A percentile compares a stretch with the other conserved stretches of the same genome.
phyloP scores from a whole-genome alignment of 2,113 vertebrate genomes.

The Typhlomys cinereus region DNA sequence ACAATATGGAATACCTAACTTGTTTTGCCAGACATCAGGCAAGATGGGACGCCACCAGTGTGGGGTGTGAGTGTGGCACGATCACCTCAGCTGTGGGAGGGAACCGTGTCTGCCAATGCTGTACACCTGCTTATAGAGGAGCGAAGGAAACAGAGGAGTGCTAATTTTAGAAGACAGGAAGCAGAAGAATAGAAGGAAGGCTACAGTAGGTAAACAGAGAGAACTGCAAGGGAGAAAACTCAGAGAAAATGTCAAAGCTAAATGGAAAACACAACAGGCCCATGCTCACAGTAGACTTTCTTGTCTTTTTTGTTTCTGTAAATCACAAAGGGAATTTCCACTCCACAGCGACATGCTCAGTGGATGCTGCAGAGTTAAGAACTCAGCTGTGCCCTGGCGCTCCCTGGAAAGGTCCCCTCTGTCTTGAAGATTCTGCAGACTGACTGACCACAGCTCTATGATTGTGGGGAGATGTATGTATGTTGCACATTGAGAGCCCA shows the following conservation, averaged over 20 bases:
- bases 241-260: not conserved
- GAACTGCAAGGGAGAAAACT: not conserved
- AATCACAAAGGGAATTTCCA: not conserved
- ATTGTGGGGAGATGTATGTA: no score
- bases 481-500: not conserved
- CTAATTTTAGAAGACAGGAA: not conserved
- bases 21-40: not conserved
- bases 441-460: not conserved
- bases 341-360: not conserved
- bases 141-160: not conserved
- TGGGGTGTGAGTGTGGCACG: not conserved
- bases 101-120: not conserved
- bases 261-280: not conserved
- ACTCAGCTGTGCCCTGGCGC: not conserved
- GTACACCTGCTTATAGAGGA: not conserved
- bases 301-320: not conserved
- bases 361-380: not conserved
- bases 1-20: not conserved
- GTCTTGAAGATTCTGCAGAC: not conserved
- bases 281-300: not conserved
- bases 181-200: not conserved
- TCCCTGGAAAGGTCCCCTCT: not conserved
- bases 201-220: not conserved
- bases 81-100: not conserved
- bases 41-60: not conserved